Evolutionary conservation across 2,113 vertebrate genomes (phyloP), one percentile per base, ranked within the genome.

Genomic region (Daubentonia madagascariensis): DNA sequence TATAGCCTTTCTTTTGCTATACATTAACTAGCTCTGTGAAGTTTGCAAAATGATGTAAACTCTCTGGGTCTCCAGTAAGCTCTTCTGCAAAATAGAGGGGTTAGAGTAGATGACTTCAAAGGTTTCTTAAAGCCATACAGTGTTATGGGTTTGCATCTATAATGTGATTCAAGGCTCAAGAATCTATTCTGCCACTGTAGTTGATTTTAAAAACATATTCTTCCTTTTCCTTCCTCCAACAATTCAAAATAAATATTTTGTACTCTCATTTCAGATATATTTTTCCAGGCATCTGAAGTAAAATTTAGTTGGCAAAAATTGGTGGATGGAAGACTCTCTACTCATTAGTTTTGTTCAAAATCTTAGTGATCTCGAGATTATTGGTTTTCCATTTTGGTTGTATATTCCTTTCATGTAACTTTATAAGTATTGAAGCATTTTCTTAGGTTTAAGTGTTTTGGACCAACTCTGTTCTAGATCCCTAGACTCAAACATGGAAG

Each of bases 401-500:
- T 40, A 18, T 75, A 13, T 85, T 80, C 43, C 45, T 85, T 94
- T 93, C n/a, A 2, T 52, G 25, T 92, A 95, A 65, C 45, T 63
- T 80, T 59, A 23, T 50, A 63, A 57, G 2, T 43, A 35, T n/a
- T 89, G 87, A 92, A 78, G 35, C 75, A 83, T 95, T 86, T 86
- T 93, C 61, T 43, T 94, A 92, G 75, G 84, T 6, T 43, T 79
- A 54, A 16, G 4, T 95, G 54, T 94, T 93, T 93, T 85, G n/a
- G 83, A 91, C 8, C 86, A 54, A 76, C 17, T 78, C 86, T 87
- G 92, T 96, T 97, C 91, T 91, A 61, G 85, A 91, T 96, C 83
- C 96, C 95, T 94, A 28, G 25, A 54, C 93, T 96, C 91, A 94
- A 80, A 97, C 94, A 93, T 57, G 92, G 72, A 92, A 95, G 89